Conservation (phyloP, 2,797 vertebrate genomes). For the Psittacula derbiana region DNA sequence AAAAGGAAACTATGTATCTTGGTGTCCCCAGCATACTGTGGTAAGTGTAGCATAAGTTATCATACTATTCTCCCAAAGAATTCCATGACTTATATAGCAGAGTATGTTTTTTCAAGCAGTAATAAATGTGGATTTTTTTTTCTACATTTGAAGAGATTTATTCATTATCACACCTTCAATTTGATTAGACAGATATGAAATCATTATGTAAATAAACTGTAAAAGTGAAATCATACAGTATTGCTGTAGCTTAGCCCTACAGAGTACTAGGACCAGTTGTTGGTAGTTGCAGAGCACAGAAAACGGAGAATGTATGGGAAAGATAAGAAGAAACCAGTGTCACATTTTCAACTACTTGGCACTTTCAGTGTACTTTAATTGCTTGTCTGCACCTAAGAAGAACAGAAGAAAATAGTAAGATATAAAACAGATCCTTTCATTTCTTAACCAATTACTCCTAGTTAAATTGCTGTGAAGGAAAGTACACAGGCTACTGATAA, state of each 20-base stretch:
- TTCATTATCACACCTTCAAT: not conserved
- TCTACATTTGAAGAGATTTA: not conserved
- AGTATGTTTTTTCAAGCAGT: not conserved
- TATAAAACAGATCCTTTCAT: not conserved
- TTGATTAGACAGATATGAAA: not conserved
- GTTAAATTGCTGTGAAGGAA: not conserved
- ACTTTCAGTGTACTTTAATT: not conserved
- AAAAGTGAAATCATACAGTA: not conserved
- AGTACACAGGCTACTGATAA: not conserved
- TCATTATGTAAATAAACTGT: not conserved
- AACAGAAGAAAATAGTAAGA: not conserved
- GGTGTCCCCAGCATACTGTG: not conserved
- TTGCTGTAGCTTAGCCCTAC: not conserved
- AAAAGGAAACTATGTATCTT: not conserved
- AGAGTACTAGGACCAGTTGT: not conserved
- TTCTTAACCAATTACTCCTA: not conserved
- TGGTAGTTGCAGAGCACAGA: not conserved
- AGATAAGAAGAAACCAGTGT: not conserved
- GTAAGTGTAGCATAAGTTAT: not conserved
- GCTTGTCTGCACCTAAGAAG: not conserved
- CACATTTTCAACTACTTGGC: not conserved
- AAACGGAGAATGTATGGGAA: not conserved
- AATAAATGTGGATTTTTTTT: not conserved
- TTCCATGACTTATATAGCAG: not conserved
- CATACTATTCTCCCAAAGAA: not conserved